Evolutionary conservation across 1,140 invertebrate species (phyloP).

Genomic region (Ips nitidus): DNA sequence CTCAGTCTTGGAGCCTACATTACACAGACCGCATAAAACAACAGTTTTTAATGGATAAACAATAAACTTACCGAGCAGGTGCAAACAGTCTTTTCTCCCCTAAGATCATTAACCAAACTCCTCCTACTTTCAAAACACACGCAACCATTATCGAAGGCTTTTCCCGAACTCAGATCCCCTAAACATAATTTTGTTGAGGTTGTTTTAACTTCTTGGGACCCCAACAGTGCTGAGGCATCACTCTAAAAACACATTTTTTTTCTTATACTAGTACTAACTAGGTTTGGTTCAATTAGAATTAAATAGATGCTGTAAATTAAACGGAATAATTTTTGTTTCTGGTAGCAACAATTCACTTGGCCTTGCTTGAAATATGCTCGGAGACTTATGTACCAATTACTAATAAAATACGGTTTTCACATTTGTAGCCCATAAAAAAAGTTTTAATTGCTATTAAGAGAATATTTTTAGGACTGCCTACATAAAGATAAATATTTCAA

Average conservation of each 20-base stretch:
- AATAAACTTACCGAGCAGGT: slow-evolving; percentile 66
- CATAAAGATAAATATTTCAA: too few relatives aligned
- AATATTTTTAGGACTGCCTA: too few relatives aligned
- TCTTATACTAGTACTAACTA: neutral
- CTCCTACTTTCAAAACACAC: slow-evolving; percentile 68
- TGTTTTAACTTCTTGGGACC: slow-evolving; percentile 78
- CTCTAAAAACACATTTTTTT: slow-evolving; percentile 25
- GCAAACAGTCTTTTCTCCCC: slow-evolving; percentile 71
- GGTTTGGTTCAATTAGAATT: neutral
- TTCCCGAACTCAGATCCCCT: slow-evolving; percentile 89
- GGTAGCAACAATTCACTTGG: too few relatives aligned
- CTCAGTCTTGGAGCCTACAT: slow-evolving; percentile 75
- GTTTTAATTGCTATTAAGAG: too few relatives aligned
- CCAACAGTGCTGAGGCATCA: slow-evolving; percentile 40
- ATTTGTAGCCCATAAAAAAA: too few relatives aligned
- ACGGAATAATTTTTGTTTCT: too few relatives aligned
- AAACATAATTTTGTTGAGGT: slow-evolving; percentile 65
- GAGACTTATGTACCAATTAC: too few relatives aligned
- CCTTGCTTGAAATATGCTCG: too few relatives aligned
- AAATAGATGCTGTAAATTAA: neutral
- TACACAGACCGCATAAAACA: slow-evolving; percentile 29
- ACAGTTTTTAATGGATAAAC: slow-evolving; percentile 3
- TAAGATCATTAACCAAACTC: slow-evolving; percentile 74
- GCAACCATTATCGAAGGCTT: slow-evolving; percentile 96
- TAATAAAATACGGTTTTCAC: too few relatives aligned